Evolutionary conservation across 2,113 vertebrate genomes (phyloP).

Genomic region (Oncorhynchus clarkii): DNA sequence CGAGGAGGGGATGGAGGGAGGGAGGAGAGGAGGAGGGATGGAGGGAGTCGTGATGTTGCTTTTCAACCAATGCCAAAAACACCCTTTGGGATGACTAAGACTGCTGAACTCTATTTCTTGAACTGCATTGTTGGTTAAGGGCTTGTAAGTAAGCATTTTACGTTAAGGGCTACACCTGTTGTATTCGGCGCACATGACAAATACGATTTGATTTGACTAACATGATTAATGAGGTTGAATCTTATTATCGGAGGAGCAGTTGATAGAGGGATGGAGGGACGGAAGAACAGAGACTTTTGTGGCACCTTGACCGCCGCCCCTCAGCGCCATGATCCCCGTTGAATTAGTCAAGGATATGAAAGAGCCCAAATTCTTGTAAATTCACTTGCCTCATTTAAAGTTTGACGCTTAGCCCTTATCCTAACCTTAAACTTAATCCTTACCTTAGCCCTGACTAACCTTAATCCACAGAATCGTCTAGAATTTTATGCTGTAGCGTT

Average conservation of each 20-base stretch:
- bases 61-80: not conserved
- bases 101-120: no score
- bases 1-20: no score
- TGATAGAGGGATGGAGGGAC: slow-evolving; percentile 5
- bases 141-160: no score
- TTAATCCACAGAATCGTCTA: no score
- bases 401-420: not conserved
- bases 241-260: slow-evolving; percentile 23
- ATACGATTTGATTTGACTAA: not conserved
- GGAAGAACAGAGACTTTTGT: no score
- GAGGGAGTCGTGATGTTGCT: not conserved
- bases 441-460: no score
- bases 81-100: slow-evolving; percentile 23
- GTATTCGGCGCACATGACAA: no score
- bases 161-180: no score
- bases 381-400: not conserved
- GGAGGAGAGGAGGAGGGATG: not conserved
- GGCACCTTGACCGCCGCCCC: slow-evolving; percentile 5
- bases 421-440: no score
- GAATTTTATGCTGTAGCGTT: no score
- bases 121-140: no score
- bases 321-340: not conserved
- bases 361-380: not conserved
- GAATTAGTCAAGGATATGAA: not conserved
- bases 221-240: slow-evolving; percentile 43